These are phyloP conservation scores for Drosophila buzzatii DNA, from an alignment of 2,888 invertebrate species.

Conservation along the genomic window DNA sequence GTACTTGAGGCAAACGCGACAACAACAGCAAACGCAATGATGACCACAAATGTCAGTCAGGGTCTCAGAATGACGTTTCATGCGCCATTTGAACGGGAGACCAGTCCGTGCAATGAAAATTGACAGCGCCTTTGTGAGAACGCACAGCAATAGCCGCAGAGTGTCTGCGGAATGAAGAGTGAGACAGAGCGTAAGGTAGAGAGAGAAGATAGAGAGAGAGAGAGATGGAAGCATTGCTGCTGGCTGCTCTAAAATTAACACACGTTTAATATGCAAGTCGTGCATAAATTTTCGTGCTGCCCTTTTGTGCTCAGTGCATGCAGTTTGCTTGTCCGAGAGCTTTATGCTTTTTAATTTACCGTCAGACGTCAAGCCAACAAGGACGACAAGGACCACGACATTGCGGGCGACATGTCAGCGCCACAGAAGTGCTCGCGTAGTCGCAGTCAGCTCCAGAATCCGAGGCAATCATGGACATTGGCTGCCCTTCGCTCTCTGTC, in stretches of 20 bases:
- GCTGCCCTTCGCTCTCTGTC: slow-evolving; percentile 7
- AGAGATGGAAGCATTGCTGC: slow-evolving; percentile 35
- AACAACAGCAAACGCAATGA: slow-evolving; percentile 17
- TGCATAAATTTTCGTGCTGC: slow-evolving; percentile 70
- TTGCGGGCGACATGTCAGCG: slow-evolving; percentile 74
- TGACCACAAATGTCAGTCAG: slow-evolving; percentile 65
- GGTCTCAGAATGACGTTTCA: slow-evolving; percentile 57
- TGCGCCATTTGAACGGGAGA: slow-evolving; percentile 62
- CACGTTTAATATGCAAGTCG: slow-evolving; percentile 81
- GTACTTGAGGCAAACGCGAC: slow-evolving; percentile 30
- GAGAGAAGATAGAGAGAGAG: background rate
- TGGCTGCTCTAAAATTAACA: slow-evolving; percentile 78
- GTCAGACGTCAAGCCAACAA: slow-evolving; percentile 68
- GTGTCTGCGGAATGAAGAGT: slow-evolving; percentile 18
- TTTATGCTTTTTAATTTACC: slow-evolving; percentile 79
- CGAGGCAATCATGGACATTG: slow-evolving; percentile 51
- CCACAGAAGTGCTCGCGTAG: slow-evolving; percentile 48
- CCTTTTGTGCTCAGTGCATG: slow-evolving; percentile 45
- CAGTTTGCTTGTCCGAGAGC: slow-evolving; percentile 50
- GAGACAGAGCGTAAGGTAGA: background rate
- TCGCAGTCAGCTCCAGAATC: slow-evolving; percentile 33
- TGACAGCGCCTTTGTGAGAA: slow-evolving; percentile 59
- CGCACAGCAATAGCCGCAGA: slow-evolving; percentile 44
- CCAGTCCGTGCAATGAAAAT: slow-evolving; percentile 53
- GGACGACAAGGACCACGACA: slow-evolving; percentile 60